A percentile compares a stretch with the other conserved stretches of the same genome.
phyloP scores from a whole-genome alignment of 1,140 invertebrate genomes.

The silkworm (Bombyx mori) region ASM3026992v2 NC_085128.1:3674001-3674500 shows the following conservation, averaged over 20 bases:
- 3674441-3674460: too few species aligned
- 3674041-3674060: neutral
- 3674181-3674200: neutral
- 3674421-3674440: too few species aligned
- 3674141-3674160: neutral
- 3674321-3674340: neutral
- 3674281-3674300: too few species aligned
- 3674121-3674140: neutral
- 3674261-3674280: too few species aligned
- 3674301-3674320: too few species aligned
- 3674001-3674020: too few species aligned
- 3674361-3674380: neutral
- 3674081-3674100: neutral
- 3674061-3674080: neutral
- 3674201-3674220: neutral
- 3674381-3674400: too few species aligned
- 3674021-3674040: neutral
- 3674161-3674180: neutral
- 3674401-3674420: too few species aligned
- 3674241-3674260: too few species aligned
- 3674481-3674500: too few species aligned
- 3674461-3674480: too few species aligned
- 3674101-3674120: neutral
- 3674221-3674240: neutral
- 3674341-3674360: neutral